phyloP scores from a whole-genome alignment of 1,140 invertebrate genomes.

The Araneus ventricosus region DNA sequence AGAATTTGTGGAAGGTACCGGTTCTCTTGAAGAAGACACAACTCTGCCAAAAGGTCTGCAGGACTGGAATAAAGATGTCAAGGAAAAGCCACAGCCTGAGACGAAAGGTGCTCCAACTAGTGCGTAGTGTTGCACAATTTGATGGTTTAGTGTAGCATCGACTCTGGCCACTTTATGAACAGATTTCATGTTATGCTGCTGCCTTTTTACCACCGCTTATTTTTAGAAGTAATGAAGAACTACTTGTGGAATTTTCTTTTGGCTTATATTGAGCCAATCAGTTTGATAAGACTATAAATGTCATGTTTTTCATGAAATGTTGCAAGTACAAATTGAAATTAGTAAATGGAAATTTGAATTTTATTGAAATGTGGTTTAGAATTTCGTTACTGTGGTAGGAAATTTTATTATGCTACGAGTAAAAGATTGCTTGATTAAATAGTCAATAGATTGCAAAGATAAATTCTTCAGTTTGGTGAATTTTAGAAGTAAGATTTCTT shows the following conservation, averaged over 20 bases:
- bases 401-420: too few relatives aligned
- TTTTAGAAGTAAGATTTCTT: too few relatives aligned
- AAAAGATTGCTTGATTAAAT: too few relatives aligned
- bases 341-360: too few relatives aligned
- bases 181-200: not conserved
- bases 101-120: constrained; percentile 35
- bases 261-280: too few relatives aligned
- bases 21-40: constrained; percentile 98
- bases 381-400: too few relatives aligned
- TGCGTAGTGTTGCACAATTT: not conserved
- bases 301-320: too few relatives aligned
- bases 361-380: too few relatives aligned
- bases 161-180: not conserved
- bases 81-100: constrained; percentile 5
- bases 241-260: not conserved
- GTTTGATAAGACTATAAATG: too few relatives aligned
- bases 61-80: constrained; percentile 74
- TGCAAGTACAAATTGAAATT: too few relatives aligned
- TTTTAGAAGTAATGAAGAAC: not conserved
- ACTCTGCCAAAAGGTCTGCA: constrained; percentile 93
- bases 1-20: constrained; percentile 99
- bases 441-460: too few relatives aligned
- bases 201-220: not conserved
- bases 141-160: not conserved
- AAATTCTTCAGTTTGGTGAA: too few relatives aligned